These are phyloP conservation scores for Volucella bombylans DNA, from an alignment of 2,888 invertebrate species.

Conservation along the genomic window DNA sequence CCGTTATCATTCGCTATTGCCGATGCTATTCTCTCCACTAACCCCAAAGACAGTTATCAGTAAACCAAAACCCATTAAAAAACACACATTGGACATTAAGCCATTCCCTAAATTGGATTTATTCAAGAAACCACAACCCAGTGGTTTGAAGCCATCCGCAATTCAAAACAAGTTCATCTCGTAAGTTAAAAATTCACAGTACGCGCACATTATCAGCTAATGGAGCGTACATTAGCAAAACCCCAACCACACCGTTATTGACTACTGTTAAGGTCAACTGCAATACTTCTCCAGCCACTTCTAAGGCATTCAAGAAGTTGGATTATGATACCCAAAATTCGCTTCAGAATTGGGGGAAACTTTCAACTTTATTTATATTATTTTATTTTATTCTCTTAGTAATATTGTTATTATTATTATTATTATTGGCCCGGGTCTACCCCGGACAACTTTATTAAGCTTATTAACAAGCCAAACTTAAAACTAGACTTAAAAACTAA, in stretches of 20 bases:
- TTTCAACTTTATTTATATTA: too few species aligned
- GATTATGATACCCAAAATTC: conserved; percentile 78
- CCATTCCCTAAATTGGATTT: conserved; percentile 75
- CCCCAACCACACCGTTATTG: too few species aligned
- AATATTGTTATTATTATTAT: too few species aligned
- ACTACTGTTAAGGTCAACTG: conserved; percentile 77
- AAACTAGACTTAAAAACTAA: too few species aligned
- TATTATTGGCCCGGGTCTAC: too few species aligned
- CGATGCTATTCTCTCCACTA: conserved; percentile 52
- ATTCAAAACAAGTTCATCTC: conserved; percentile 73
- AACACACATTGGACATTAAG: conserved; percentile 64
- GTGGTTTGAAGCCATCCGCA: conserved; percentile 56
- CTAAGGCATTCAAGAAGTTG: conserved; percentile 77
- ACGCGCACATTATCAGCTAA: conserved; percentile 81
- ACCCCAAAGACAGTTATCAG: conserved; percentile 71
- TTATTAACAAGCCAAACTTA: too few species aligned
- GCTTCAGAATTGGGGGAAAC: conserved; percentile 36
- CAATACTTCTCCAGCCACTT: conserved; percentile 69
- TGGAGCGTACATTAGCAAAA: too few species aligned
- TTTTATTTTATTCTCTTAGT: too few species aligned
- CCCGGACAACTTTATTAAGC: too few species aligned
- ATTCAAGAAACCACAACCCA: conserved; percentile 75
- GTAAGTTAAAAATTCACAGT: conserved; percentile 75
- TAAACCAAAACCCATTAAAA: conserved; percentile 64
- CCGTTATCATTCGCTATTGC: conserved; percentile 66